Conservation (phyloP, 2,113 vertebrate genomes). For the Gallinago undulata region DNA sequence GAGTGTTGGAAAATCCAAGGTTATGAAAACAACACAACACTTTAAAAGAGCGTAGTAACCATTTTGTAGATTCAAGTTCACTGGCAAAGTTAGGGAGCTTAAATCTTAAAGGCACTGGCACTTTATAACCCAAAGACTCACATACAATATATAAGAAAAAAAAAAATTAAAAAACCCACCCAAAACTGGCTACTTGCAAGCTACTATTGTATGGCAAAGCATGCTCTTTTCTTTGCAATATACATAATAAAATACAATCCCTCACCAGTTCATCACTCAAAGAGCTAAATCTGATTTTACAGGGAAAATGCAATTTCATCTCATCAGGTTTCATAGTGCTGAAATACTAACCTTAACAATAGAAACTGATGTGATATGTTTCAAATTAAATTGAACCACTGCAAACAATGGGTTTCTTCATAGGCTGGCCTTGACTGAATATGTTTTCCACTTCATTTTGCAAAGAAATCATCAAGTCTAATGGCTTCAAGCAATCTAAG, state of each 20-base stretch:
- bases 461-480: slow-evolving; percentile 49
- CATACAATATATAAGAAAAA: background rate
- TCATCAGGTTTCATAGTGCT: slow-evolving; percentile 37
- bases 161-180: background rate
- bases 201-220: background rate
- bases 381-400: slow-evolving; percentile 59
- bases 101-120: background rate
- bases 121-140: background rate
- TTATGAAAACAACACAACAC: background rate
- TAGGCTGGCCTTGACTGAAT: slow-evolving; percentile 31
- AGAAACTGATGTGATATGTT: slow-evolving; percentile 29
- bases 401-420: slow-evolving; percentile 49
- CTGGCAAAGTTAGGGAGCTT: background rate
- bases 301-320: slow-evolving; percentile 54
- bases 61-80: background rate
- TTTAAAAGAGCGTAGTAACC: background rate
- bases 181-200: background rate
- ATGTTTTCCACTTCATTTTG: slow-evolving; percentile 52
- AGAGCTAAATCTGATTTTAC: slow-evolving; percentile 56
- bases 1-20: background rate
- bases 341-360: slow-evolving; percentile 51
- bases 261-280: slow-evolving; percentile 51
- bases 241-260: slow-evolving; percentile 23
- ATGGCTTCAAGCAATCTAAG: slow-evolving; percentile 45
- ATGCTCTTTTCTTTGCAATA: slow-evolving; percentile 24